phyloP scores from a whole-genome alignment of 2,113 vertebrate species.

The Sciurus niger region DNA sequence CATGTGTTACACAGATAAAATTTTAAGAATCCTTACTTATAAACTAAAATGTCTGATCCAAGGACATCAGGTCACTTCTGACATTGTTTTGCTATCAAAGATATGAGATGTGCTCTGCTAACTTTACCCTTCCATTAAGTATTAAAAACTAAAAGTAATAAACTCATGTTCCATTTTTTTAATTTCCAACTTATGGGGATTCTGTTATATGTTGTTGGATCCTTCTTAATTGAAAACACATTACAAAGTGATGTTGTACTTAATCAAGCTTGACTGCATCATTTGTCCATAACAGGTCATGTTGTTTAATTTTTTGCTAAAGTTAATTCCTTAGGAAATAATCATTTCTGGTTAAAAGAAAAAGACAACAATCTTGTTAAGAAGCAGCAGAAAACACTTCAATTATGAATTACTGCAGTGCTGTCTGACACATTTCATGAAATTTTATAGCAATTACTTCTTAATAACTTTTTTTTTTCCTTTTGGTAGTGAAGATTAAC shows the following conservation, averaged over 20 bases:
- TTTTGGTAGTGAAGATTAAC: too few species aligned
- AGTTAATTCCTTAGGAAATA: slow-evolving; percentile 48
- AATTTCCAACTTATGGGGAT: background rate
- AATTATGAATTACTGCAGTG: slow-evolving; percentile 40
- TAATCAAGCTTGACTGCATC: background rate
- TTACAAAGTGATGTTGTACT: background rate
- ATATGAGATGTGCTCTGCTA: background rate
- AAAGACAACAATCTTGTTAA: slow-evolving; percentile 31
- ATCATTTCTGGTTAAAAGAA: background rate
- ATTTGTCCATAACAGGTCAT: slow-evolving; percentile 3
- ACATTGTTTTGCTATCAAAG: background rate
- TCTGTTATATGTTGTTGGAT: background rate
- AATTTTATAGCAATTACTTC: background rate
- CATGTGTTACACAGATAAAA: background rate
- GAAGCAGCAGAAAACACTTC: slow-evolving; percentile 23
- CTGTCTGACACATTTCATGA: slow-evolving; percentile 9
- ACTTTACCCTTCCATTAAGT: background rate
- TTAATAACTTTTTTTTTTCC: too few species aligned
- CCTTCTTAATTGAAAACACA: slow-evolving; percentile 18
- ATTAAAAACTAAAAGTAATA: background rate
- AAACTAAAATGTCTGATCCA: background rate
- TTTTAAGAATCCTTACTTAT: background rate
- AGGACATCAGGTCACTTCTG: background rate
- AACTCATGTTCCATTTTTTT: background rate
- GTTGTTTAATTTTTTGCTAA: slow-evolving; percentile 16